Conservation (phyloP, 2,113 vertebrate species). For the Malurus melanocephalus region DNA sequence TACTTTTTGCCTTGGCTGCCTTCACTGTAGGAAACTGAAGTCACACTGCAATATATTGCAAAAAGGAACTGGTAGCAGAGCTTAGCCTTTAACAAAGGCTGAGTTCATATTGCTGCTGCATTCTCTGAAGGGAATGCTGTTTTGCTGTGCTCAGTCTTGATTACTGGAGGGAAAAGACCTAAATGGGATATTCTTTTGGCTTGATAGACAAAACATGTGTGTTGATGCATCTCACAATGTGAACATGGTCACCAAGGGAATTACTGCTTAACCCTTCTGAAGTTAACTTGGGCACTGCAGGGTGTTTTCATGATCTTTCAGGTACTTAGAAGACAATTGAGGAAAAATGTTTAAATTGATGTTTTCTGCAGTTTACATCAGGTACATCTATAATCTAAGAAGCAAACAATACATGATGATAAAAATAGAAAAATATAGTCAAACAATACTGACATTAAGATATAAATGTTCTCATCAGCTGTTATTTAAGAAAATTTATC, state of each 20-base stretch:
- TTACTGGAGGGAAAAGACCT: conserved; percentile 50
- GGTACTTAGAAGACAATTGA: conserved; percentile 40
- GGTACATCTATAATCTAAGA: neutral
- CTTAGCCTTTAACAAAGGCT: neutral
- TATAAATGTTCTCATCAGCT: conserved; percentile 8
- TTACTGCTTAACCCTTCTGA: neutral
- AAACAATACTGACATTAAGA: neutral
- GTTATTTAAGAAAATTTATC: neutral
- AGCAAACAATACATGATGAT: neutral
- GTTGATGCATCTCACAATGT: neutral
- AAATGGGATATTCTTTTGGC: conserved; percentile 1
- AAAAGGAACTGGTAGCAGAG: neutral
- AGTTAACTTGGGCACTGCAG: neutral
- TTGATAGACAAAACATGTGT: conserved; percentile 51
- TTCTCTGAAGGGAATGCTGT: conserved; percentile 26
- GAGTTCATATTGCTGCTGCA: neutral
- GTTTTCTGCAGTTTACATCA: conserved; percentile 37
- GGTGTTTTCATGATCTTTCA: neutral
- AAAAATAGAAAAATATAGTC: neutral
- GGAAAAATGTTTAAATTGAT: neutral
- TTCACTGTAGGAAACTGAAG: neutral
- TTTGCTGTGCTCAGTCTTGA: conserved; percentile 38
- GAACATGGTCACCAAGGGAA: conserved; percentile 8
- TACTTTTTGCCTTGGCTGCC: neutral
- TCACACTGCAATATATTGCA: neutral